Base-by-base conservation (phyloP, 2,113 vertebrate genomes). In the Prolemur simus region DNA sequence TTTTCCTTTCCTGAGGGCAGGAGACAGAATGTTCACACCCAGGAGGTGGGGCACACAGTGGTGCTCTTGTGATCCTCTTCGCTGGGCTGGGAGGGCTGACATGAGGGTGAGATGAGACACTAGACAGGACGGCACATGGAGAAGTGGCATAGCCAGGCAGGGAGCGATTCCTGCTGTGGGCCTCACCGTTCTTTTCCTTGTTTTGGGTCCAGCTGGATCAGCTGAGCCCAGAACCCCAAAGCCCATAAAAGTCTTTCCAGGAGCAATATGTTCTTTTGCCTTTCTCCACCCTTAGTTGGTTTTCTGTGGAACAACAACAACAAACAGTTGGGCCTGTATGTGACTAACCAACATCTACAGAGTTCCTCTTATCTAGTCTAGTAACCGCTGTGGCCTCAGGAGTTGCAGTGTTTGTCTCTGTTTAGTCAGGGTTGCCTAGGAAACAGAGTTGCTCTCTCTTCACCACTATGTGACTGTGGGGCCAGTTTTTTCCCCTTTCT, bases 301-400 rank as follows among this genome's bases (percentile, higher is more conserved):
- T 95, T 94, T 95, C 81, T 77, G 82, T 87, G 73, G 74, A 84
- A 89, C 73, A 92, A 94, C 74, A 92, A 94, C 74, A 92, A 89
- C 73, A 87, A 83, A 86, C 69, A 83, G 29, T 82, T 88, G 34
- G 74, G 95, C 45, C 83, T 93, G 47, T 69, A 45, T 87, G 94
- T 95, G 96, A 97, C 81, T 88, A 93, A 97, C 78, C 94, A 97
- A 92, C 83, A 96, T 89, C 86, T 88, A 71, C 94, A 29, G 78
- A 97, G 96, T 98, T 97, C 98, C 98, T 97, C 97, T 98, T 97
- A 97, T 97, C 98, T 97, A 32, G 56, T 94, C 49, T 80, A 76
- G 83, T 93, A 96, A 97, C 97, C 56, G 2, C 91, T 87, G 81
- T 63, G 83, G 96, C 95, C 86, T 97, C 96, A 78, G 87, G 95